Evolutionary conservation across 1,140 invertebrate genomes (phyloP).

Genomic region (Drosophila arizonae): DNA sequence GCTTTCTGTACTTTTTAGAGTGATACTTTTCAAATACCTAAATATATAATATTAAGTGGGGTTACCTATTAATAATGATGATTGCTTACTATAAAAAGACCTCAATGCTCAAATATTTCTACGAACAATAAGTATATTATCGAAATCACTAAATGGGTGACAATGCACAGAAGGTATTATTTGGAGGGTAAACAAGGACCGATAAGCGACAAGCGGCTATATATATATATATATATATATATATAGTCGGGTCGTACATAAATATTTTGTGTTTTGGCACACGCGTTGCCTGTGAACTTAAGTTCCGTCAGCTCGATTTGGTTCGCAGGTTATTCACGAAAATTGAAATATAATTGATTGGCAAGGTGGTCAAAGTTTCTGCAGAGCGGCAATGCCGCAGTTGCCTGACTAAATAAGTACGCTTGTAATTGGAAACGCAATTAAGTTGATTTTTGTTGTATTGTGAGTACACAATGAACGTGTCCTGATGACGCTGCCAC

Average conservation of each 20-base stretch:
- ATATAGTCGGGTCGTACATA: not conserved
- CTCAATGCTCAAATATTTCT: too few species aligned
- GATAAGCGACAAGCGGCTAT: too few species aligned
- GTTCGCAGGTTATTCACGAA: constrained; percentile 56
- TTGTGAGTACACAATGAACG: not conserved
- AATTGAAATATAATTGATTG: constrained; percentile 80
- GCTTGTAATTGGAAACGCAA: constrained; percentile 67
- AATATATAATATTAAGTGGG: not conserved
- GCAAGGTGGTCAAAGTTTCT: constrained; percentile 42
- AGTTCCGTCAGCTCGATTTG: constrained; percentile 9
- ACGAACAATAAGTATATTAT: too few species aligned
- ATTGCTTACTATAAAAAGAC: too few species aligned
- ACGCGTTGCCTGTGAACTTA: not conserved
- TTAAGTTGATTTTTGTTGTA: constrained; percentile 40
- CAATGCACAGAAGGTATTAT: too few species aligned
- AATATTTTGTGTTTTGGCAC: too few species aligned
- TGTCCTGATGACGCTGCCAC: constrained; percentile 41
- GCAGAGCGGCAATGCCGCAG: constrained; percentile 55
- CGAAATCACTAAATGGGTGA: too few species aligned
- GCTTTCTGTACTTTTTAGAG: too few species aligned
- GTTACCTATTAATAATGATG: not conserved
- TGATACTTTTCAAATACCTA: not conserved
- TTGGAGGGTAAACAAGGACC: too few species aligned
- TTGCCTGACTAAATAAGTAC: constrained; percentile 66
- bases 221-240: too few species aligned